These are phyloP conservation scores for Apoda limacodes DNA, from an alignment of 2,888 invertebrate genomes.

Conservation along the genomic window DNA sequence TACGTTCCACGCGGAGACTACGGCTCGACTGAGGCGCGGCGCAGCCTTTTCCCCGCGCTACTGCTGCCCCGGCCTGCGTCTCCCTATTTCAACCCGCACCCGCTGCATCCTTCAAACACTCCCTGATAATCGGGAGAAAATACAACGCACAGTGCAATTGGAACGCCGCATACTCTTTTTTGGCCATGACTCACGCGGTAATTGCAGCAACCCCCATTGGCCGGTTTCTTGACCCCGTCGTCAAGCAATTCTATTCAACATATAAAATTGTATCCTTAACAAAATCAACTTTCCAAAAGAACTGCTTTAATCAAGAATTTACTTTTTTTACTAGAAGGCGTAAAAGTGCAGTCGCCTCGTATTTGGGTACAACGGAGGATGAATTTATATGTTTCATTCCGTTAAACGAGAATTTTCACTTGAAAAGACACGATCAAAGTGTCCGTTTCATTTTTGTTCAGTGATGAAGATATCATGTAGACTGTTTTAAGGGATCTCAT, in stretches of 20 bases:
- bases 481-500: too few relatives aligned
- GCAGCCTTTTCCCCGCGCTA: constrained; percentile 20
- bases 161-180: constrained; percentile 57
- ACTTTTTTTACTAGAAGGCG: constrained; percentile 21
- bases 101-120: constrained; percentile 60
- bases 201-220: constrained; percentile 49
- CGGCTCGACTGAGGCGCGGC: constrained; percentile 45
- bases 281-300: constrained; percentile 14
- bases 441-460: too few relatives aligned
- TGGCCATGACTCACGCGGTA: constrained; percentile 55
- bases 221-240: constrained; percentile 31
- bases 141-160: constrained; percentile 60
- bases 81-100: constrained; percentile 27
- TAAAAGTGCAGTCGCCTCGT: constrained; percentile 22
- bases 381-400: constrained; percentile 42
- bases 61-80: constrained; percentile 14
- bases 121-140: constrained; percentile 63
- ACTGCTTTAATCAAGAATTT: constrained; percentile 14
- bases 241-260: too few relatives aligned
- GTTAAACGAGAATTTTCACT: constrained; percentile 25
- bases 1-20: constrained; percentile 35
- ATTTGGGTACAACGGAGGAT: constrained; percentile 28
- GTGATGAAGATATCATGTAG: too few relatives aligned
- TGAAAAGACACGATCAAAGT: too few relatives aligned
- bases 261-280: too few relatives aligned